Base-by-base conservation (phyloP, 2,113 vertebrate genomes). In the Dolichotis patagonum region DNA sequence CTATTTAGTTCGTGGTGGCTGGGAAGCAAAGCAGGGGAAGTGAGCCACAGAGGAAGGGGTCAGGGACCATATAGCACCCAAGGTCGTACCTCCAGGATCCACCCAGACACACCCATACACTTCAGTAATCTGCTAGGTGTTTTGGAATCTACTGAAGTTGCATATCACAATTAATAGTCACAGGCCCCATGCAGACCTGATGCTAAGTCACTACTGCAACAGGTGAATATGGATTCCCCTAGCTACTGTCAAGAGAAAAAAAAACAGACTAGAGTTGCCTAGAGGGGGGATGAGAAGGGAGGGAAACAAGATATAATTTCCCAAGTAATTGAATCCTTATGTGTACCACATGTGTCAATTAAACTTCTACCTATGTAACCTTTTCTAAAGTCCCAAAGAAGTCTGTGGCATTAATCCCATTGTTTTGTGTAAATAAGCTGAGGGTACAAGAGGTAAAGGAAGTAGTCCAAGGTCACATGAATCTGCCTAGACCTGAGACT, bases 381-480 rank as follows among this genome's bases (percentile, higher is more conserved):
- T 91, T 88, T 71, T 90, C 89, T 49, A 91, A 56, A 35, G 73
- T 54, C 67, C 65, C 54, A 91, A 69, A 69, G 20, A 82, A 73
- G 20, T 13, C 80, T 62, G 38, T 20, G 56, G 69, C 28, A 8
- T 35, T 63, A 67, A 84, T 60, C 41, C 28, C 65, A 38, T 32
- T 88, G 28, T 85, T 95, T 80, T 83, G 63, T 43, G 81, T 92
- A 71, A 75, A 85, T 82, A 95, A 90, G 89, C 19, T 3, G 19
- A 95, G 60, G 38, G 22, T 63, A 12, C 9, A 84, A 82, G 69
- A 92, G 46, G 58, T 19, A 78, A 71, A 90, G 43, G 77, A 96
- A 84, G 46, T 14, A 60, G 71, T 46, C 80, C 32, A 49, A 22
- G 63, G 46, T 58, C 43, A 0, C 41, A 16, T 0, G 12, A 10